phyloP scores from a whole-genome alignment of 2,113 vertebrate species.

The Australoheros scitulus region DNA sequence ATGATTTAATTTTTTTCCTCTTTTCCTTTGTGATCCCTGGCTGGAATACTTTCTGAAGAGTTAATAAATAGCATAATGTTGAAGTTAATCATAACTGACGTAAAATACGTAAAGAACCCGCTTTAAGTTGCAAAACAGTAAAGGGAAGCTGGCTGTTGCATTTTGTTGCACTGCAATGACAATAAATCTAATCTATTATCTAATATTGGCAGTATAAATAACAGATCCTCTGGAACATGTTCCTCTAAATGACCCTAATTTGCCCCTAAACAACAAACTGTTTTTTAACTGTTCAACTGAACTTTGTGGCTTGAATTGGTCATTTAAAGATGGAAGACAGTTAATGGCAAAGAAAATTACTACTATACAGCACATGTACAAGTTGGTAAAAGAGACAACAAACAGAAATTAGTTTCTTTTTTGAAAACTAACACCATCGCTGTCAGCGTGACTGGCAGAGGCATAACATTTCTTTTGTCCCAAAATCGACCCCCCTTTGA shows the following conservation, averaged over 20 bases:
- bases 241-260: constrained; percentile 49
- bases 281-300: constrained; percentile 60
- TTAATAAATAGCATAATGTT: constrained; percentile 42
- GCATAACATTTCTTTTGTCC: not conserved
- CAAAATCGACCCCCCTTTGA: not conserved
- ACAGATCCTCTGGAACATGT: constrained; percentile 41
- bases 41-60: constrained; percentile 10
- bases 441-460: not conserved
- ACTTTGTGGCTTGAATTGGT: constrained; percentile 57
- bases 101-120: constrained; percentile 59
- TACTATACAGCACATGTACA: constrained; percentile 51
- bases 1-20: not conserved
- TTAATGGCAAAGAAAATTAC: constrained; percentile 31
- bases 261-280: constrained; percentile 51
- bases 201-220: constrained; percentile 23
- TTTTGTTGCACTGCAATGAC: too few species aligned
- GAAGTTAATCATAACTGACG: constrained; percentile 44
- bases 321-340: constrained; percentile 69
- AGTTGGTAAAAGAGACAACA: not conserved
- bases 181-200: too few species aligned
- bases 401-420: too few species aligned
- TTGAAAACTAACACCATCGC: not conserved
- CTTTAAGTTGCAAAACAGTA: constrained; percentile 25
- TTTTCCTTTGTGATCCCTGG: not conserved
- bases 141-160: constrained; percentile 38